Base-by-base conservation (phyloP, 2,888 invertebrate genomes). In the Tortrix viridana region DNA sequence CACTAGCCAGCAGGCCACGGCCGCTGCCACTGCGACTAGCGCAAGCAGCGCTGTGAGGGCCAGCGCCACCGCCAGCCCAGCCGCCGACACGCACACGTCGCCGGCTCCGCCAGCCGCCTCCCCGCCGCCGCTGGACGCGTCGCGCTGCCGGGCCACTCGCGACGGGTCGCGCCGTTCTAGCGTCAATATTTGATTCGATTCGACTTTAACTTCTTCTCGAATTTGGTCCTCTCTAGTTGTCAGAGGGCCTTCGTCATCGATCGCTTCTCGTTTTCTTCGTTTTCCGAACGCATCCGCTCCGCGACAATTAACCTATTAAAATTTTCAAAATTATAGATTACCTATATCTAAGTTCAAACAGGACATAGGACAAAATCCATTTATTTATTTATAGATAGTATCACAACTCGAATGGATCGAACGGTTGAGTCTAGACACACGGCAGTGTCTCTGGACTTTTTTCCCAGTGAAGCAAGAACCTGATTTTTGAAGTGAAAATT, bases 1-100 rank as follows among this genome's bases (percentile, higher is more conserved):
- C 95, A 98, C 97, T 70, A 98, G 93, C 98, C 98, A 98, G 88
- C 98, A 98, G 67, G 97, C 98, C 64, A 98, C 98, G 62, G 98
- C 98, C 55, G 98, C 97, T 26, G 98, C 98, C 62, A 98, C 98
- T 63, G 98, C 98, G 65, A 98, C 98, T 69, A 98, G 93, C 64
- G 98, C 98, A 79, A 98, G 89, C 67, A 98, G 93, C 54, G 98
- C 98, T 70, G 98, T 98, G 82, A 98, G 96, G 69, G 98, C 96
- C 77, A 98, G 93, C 71, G 98, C 97, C 78, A 98, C 97, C 73
- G 98, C 97, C 80, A 98, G 95, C 69, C 98, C 97, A 74, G 98
- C 96, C 93, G 97, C 97, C 61, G 98, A 98, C 72, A 98, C 97
- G 90, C 98, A 98, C 78, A 98, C 98, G 80, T 97, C 96, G 23